phyloP scores from a whole-genome alignment of 2,797 vertebrate species.

The Danio aesculapii region DNA sequence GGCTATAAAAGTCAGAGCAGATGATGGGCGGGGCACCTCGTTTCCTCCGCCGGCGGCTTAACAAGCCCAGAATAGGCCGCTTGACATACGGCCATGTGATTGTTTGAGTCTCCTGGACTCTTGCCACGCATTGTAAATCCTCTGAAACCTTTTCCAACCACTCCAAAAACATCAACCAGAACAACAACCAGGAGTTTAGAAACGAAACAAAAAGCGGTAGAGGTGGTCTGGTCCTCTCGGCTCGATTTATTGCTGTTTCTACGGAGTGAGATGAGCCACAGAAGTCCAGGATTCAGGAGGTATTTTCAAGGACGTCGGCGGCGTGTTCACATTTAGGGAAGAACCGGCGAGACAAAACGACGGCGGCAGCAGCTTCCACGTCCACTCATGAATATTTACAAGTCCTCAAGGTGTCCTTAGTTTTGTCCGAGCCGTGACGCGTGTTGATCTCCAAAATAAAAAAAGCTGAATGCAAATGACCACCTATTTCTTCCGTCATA shows the following conservation, averaged over 20 bases:
- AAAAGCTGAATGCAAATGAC: slow-evolving; percentile 52
- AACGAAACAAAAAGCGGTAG: slow-evolving; percentile 16
- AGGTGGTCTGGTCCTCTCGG: slow-evolving; percentile 48
- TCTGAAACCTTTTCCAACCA: slow-evolving; percentile 66
- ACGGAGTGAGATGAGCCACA: slow-evolving; percentile 76
- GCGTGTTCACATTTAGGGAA: slow-evolving; percentile 73
- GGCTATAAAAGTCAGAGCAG: slow-evolving; percentile 79
- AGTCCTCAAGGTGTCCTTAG: slow-evolving; percentile 61
- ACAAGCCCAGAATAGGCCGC: slow-evolving; percentile 76
- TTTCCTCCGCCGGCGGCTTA: slow-evolving; percentile 74
- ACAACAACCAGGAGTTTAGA: slow-evolving; percentile 51
- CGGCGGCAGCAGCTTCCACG: too few species aligned
- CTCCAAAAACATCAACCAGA: slow-evolving; percentile 39
- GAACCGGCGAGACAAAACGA: slow-evolving; percentile 44
- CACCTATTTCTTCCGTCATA: slow-evolving; percentile 71
- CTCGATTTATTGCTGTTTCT: slow-evolving; percentile 82
- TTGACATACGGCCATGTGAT: slow-evolving; percentile 82
- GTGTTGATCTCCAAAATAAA: background rate
- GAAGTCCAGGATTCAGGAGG: slow-evolving; percentile 70
- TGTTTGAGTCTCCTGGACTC: slow-evolving; percentile 82
- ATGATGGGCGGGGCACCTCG: slow-evolving; percentile 80
- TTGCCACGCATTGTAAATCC: slow-evolving; percentile 76
- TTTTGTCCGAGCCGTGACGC: slow-evolving; percentile 64
- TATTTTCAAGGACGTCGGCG: slow-evolving; percentile 76
- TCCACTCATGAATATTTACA: slow-evolving; percentile 80